Conservation (phyloP, 2,113 vertebrate species). For the Melanostigma gelatinosum region DNA sequence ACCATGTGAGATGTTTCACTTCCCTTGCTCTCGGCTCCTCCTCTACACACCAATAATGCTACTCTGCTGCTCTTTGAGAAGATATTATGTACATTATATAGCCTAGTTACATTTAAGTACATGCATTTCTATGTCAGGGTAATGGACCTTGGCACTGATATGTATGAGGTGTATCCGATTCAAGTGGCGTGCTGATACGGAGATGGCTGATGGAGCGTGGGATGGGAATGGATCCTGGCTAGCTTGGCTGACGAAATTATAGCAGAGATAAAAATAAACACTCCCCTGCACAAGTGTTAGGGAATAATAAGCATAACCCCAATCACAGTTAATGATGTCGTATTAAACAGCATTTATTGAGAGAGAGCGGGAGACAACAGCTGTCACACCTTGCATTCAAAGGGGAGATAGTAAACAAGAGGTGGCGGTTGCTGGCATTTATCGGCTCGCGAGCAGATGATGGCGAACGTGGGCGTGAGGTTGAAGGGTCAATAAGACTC, state of each 20-base stretch:
- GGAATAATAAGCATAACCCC: constrained; percentile 69
- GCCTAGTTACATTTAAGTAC: constrained; percentile 59
- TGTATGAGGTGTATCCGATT: constrained; percentile 54
- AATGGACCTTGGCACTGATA: constrained; percentile 62
- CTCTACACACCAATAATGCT: constrained; percentile 40
- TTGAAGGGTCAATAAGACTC: constrained; percentile 41
- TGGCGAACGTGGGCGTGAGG: constrained; percentile 21
- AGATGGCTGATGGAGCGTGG: constrained; percentile 40
- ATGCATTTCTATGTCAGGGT: constrained; percentile 60
- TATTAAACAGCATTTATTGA: constrained; percentile 69
- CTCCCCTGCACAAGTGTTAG: constrained; percentile 43
- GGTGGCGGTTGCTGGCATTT: constrained; percentile 52
- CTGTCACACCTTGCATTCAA: constrained; percentile 54
- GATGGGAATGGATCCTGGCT: constrained; percentile 30
- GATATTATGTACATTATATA: constrained; percentile 55
- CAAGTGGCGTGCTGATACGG: constrained; percentile 45
- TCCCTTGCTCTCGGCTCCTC: constrained; percentile 25
- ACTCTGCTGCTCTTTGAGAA: constrained; percentile 44
- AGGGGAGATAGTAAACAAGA: constrained; percentile 61
- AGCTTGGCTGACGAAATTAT: constrained; percentile 54
- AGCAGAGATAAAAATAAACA: constrained; percentile 71
- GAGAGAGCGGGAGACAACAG: constrained; percentile 60
- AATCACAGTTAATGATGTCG: constrained; percentile 73
- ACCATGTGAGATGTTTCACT: constrained; percentile 50
- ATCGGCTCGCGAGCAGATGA: constrained; percentile 45